Evolutionary conservation across 2,797 vertebrate species (phyloP), one percentile per base, ranked within the genome.

Genomic region (Phoeniculus purpureus): DNA sequence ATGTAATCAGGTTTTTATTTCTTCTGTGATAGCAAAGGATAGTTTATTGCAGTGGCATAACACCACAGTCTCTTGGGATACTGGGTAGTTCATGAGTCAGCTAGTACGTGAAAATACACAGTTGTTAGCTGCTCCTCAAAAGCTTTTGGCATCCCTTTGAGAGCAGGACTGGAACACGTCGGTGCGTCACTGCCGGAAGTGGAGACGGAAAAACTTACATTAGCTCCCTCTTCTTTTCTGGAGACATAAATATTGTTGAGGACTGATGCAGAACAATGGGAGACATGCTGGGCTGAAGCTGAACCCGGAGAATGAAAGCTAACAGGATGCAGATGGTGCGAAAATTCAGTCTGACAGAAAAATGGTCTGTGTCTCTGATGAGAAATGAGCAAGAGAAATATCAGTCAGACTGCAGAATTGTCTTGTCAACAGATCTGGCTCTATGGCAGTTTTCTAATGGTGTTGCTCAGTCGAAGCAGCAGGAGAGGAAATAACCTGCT

Each of bases 251-350:
- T 81, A 67, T 73, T 76, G 81, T 80, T 81, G 54, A 92, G 86
- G 87, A 79, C 43, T 66, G 22, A 9, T 86, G 50, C 58, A 58
- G 37, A 95, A 94, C 93, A 96, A 83, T 72, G 52, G 2, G 7
- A 84, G 73, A 60, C 47, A 60, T 40, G 85, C 61, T 94, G 64
- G 68, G 83, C 70, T 90, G 81, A 79, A 64, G 71, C 82, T 61
- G 73, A 90, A 72, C 54, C 50, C 56, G 37, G 19, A 87, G 52
- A 66, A 62, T 76, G 76, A 91, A 92, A 84, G 76, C 85, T 97
- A 94, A 96, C 96, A 88, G 92, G 76, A 85, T 94, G 90, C 94
- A 97, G 89, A 91, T 94, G 90, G 93, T 91, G 82, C 8, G 47
- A 87, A 96, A 96, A 92, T 82, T 17, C 74, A 82, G 62, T 58